Conservation (phyloP, 2,888 invertebrate genomes). For the Brassicogethes aeneus region DNA sequence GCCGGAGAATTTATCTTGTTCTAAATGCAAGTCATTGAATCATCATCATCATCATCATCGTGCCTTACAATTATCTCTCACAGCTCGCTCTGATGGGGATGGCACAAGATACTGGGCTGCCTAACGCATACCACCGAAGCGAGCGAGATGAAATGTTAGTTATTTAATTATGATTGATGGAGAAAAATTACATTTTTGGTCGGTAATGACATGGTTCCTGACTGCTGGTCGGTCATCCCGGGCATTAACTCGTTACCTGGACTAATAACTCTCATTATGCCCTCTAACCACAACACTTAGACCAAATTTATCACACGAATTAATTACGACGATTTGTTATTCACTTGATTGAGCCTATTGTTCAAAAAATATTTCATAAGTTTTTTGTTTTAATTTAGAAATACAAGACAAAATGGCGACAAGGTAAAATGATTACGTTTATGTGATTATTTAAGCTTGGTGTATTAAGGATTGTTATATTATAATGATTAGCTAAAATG, state of each 20-base stretch:
- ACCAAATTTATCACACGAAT: no score
- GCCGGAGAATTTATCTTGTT: constrained; percentile 22
- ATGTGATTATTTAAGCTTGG: no score
- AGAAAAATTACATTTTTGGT: constrained; percentile 5
- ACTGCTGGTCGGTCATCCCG: constrained; percentile 24
- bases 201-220: constrained; percentile 28
- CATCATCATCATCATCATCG: no score
- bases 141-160: constrained; percentile 25
- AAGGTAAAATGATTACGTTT: no score
- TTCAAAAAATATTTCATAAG: no score
- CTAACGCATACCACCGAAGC: background rate
- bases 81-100: constrained; percentile 14
- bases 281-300: background rate
- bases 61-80: constrained; percentile 27
- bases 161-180: constrained; percentile 4
- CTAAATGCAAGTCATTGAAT: constrained; percentile 27
- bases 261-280: constrained; percentile 14
- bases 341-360: no score
- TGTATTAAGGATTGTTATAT: no score
- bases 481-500: no score
- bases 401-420: no score
- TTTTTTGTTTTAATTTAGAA: no score
- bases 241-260: constrained; percentile 25
- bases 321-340: no score
- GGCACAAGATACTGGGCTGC: background rate